Percentiles rank a stretch among this genome's conserved stretches.
Conservation (phyloP, 2,797 vertebrate genomes). For the Eutrigla gurnardus region DNA sequence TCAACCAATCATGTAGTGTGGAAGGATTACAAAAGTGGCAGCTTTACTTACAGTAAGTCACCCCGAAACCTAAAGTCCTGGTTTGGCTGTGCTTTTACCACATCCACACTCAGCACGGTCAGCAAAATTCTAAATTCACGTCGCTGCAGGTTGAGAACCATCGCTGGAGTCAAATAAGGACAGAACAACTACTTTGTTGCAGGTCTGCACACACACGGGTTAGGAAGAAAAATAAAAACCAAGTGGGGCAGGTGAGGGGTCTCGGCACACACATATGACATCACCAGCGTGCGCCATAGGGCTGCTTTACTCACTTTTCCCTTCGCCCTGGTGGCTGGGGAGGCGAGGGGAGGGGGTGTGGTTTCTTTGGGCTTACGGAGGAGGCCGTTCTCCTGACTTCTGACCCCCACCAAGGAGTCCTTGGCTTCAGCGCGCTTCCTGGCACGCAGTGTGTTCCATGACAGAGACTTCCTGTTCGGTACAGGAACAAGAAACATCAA, state of each 20-base stretch:
- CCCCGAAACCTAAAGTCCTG: not conserved
- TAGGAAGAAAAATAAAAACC: slow-evolving; percentile 42
- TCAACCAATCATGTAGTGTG: too few relatives aligned
- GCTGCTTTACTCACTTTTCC: slow-evolving; percentile 80
- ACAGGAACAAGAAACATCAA: slow-evolving; percentile 76
- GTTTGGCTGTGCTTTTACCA: not conserved
- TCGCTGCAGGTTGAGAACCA: slow-evolving; percentile 65
- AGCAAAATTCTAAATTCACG: not conserved
- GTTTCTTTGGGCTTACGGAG: slow-evolving; percentile 76
- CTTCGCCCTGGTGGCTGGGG: slow-evolving; percentile 62
- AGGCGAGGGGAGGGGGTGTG: slow-evolving; percentile 60
- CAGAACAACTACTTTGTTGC: slow-evolving; percentile 14
- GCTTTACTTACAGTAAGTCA: not conserved
- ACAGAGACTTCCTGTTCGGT: slow-evolving; percentile 97
- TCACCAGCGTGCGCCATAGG: slow-evolving; percentile 48
- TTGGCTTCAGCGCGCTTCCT: slow-evolving; percentile 93
- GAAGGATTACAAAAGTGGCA: too few relatives aligned
- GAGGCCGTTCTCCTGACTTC: slow-evolving; percentile 77
- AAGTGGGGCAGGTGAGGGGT: slow-evolving; percentile 31
- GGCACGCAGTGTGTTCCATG: slow-evolving; percentile 98
- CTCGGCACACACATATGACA: slow-evolving; percentile 58
- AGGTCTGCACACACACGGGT: slow-evolving; percentile 43
- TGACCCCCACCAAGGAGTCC: slow-evolving; percentile 62
- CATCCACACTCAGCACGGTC: not conserved
- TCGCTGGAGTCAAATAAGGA: slow-evolving; percentile 6